phyloP scores from a whole-genome alignment of 2,113 vertebrate species.

The Cygnus atratus region DNA sequence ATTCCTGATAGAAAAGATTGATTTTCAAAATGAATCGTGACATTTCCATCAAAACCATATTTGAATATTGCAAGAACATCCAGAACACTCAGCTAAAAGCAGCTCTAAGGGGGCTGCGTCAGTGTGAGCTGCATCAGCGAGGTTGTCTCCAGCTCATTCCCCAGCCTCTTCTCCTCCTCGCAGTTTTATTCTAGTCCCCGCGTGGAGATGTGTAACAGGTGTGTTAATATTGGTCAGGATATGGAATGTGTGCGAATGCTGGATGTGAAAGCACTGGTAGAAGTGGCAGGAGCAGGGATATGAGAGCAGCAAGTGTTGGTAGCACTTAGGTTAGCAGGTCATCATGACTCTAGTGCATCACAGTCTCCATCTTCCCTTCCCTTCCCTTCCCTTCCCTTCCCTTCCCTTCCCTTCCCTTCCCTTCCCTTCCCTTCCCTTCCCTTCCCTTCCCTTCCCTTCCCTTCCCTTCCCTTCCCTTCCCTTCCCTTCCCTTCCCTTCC shows the following conservation, averaged over 20 bases:
- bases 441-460: too few relatives aligned
- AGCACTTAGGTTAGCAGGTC: background rate
- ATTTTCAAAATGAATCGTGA: conserved; percentile 7
- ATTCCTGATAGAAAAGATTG: background rate
- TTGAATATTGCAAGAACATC: background rate
- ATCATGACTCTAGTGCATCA: background rate
- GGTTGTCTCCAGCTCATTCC: background rate
- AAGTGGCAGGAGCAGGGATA: background rate
- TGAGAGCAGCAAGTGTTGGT: background rate
- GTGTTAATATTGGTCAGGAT: background rate
- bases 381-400: background rate
- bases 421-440: background rate
- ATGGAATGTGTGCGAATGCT: background rate
- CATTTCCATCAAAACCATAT: background rate
- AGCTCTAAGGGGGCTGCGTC: conserved; percentile 10
- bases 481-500: too few relatives aligned
- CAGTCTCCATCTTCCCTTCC: rapidly evolving
- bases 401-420: background rate
- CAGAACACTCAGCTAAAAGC: conserved; percentile 34
- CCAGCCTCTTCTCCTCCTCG: conserved; percentile 29
- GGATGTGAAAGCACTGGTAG: background rate
- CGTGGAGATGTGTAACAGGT: background rate
- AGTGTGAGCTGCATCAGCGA: background rate
- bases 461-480: too few relatives aligned
- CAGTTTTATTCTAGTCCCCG: conserved; percentile 41